phyloP scores from a whole-genome alignment of 2,797 vertebrate genomes.

The Anomalospiza imberbis region DNA sequence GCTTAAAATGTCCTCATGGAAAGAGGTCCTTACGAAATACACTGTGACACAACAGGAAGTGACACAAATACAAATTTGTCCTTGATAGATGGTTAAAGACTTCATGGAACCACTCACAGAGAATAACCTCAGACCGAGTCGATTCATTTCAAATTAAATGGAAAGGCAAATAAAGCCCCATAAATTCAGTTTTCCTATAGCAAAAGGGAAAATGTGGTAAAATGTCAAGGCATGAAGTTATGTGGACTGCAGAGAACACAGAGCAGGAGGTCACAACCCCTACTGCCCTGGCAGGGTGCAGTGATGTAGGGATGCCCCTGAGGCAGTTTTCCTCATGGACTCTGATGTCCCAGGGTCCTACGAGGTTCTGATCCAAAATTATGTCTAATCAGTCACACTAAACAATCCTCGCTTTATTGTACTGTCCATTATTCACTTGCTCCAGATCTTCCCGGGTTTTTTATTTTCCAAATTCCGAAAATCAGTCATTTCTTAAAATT shows the following conservation, averaged over 20 bases:
- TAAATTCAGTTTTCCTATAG: background rate
- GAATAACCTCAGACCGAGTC: background rate
- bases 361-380: accelerated
- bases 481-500: background rate
- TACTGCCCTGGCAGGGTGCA: background rate
- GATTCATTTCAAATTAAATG: background rate
- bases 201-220: background rate
- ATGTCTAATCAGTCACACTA: accelerated
- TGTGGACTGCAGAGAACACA: background rate
- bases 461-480: background rate
- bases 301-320: accelerated
- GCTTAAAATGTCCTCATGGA: background rate
- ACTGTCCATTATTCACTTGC: background rate
- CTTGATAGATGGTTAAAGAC: background rate
- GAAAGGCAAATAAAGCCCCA: background rate
- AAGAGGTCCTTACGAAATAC: background rate
- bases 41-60: background rate
- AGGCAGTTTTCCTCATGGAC: background rate
- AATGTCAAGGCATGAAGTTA: background rate
- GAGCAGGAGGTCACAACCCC: background rate
- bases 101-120: background rate
- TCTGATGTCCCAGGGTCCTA: background rate
- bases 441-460: background rate
- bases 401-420: background rate
- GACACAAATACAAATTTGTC: background rate